Evolutionary conservation across 2,797 vertebrate genomes (phyloP), one percentile per base, ranked within the genome.

Genomic region (Enteromius treurensis): DNA sequence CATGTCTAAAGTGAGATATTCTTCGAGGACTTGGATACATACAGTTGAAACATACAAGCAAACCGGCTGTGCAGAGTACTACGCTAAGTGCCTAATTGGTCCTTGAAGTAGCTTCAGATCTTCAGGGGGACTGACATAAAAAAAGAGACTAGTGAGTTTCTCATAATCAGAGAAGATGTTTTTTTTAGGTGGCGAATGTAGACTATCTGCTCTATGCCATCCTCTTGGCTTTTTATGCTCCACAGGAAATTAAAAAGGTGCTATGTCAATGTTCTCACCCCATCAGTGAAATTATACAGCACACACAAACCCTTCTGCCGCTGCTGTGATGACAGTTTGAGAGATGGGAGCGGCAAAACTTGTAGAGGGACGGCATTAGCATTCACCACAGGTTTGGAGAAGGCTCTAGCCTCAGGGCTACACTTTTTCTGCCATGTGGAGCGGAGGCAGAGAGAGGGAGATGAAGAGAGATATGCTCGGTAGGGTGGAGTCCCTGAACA

Each of bases 361-460:
- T 37, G 79, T 83, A 75, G 84, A 83, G 79, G 68, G 53, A 77
- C 17, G 19, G 58, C 47, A 81, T 86, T 81, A 81, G 67, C 74
- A 75, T 51, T 76, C 62, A 80, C 65, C 67, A 62, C 65, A 73
- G 76, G 81, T 84, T 74, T 65, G 67, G 51, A 45, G 77, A 76
- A 23, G 80, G 13, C n/a, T 26, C 42, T 85, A 21, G 67, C 87
- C 84, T 84, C 70, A 64, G 84, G 87, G 84, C 79, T 71, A 80
- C 23, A 37, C 64, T 73, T 80, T 73, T 74, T 79, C 83, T 80
- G 69, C 53, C 15, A 34, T 55, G 70, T 74, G 53, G 75, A 74
- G 69, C 80, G 53, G 78, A 87, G 68, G 69, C 81, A 77, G 68
- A 80, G 65, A 49, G 82, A 78, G 62, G 11, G 9, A 71, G 79